These are phyloP conservation scores for Archips xylosteana DNA, from an alignment of 2,888 invertebrate genomes.

Conservation along the genomic window DNA sequence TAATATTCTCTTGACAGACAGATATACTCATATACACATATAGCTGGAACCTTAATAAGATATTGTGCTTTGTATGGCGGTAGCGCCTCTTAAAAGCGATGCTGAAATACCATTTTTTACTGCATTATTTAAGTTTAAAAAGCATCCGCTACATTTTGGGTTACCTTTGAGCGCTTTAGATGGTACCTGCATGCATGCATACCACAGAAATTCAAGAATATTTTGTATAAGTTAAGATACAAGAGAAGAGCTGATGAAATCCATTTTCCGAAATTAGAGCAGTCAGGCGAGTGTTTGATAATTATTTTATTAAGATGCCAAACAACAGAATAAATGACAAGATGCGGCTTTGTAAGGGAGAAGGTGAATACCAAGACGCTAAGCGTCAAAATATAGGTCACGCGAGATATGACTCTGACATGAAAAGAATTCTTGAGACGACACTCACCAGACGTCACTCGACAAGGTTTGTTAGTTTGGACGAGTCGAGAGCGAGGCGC, in stretches of 20 bases:
- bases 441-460: slow-evolving; percentile 58
- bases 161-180: no score
- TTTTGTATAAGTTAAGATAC: neutral
- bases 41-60: no score
- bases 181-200: no score
- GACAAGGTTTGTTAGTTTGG: slow-evolving; percentile 55
- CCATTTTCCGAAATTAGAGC: neutral
- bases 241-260: neutral
- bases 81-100: no score
- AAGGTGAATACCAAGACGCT: slow-evolving; percentile 44
- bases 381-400: slow-evolving; percentile 52
- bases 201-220: no score
- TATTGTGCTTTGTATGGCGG: no score
- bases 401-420: slow-evolving; percentile 44
- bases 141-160: no score
- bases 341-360: slow-evolving; percentile 35
- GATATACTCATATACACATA: no score
- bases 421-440: slow-evolving; percentile 49
- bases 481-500: slow-evolving; percentile 51
- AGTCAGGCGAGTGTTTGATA: neutral
- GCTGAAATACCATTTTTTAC: no score
- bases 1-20: no score
- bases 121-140: no score
- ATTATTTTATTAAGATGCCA: slow-evolving; percentile 4
- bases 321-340: slow-evolving; percentile 18